Base-by-base conservation (phyloP, 1,140 invertebrate genomes). In the Sweltsa coloradensis region DNA sequence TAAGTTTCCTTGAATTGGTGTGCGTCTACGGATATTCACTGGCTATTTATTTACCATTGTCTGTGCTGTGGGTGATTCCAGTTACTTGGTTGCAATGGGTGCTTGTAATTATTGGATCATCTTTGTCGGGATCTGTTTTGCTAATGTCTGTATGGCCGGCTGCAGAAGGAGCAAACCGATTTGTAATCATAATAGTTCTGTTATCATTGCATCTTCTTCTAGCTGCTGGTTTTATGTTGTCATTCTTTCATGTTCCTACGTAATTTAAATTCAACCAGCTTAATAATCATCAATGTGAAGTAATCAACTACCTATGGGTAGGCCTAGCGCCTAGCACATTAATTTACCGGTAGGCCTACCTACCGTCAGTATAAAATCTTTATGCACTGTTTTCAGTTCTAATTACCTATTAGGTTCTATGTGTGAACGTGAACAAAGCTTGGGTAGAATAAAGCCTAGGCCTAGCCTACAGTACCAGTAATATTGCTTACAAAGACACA, bases 21-120 rank as follows among this genome's bases (percentile, higher is more conserved):
- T 96, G 91, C 65, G 71, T 96, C 2, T 98, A 97, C 65, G 94
- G 94, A 13, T 98, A 98, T 63, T 95, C 90, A 0, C 66, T 98
- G 31, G 79, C 87, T 25, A 89, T 97, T 52, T 97, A 92, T 61
- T 81, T 97, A 56, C 93, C 93, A 6, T 81, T 94, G 4, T 88
- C 90, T n/a, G 79, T 96, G 55, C 65, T 97, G 5, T 96, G 91
- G 89, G 81, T 89, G 1, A 87, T 96, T 51, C 78, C 90, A 88
- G 81, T 89, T 1, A 86, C 95, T 51, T 81, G 82, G 74, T 68
- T 96, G 14, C 90, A 93, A 57, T 97, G 92, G 91, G 55, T 81
- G 21, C 68, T 96, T 31, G 85, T 92, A 0, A 64, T 88, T 34
- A 64, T 85, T 49, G 86, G 85, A 2, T 79, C 86, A 13, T 62